Base-by-base conservation (phyloP, 2,113 vertebrate species). In the Bubalus kerabau region DNA sequence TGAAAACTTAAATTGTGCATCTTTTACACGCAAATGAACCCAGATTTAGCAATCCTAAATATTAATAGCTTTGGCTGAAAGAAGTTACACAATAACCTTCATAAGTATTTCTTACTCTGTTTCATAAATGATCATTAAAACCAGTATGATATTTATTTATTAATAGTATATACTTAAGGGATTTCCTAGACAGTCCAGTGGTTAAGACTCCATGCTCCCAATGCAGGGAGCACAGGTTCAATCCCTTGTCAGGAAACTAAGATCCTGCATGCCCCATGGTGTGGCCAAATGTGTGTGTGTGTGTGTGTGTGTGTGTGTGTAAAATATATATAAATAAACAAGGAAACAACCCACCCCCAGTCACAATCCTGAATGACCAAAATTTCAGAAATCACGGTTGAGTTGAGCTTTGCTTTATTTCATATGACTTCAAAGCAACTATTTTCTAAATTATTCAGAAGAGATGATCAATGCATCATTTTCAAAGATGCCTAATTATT, bases 201-300 rank as follows among this genome's bases (percentile, higher is more conserved):
- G 16, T 10, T 19, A n/a, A 67, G 32, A 10, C 8, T n/a, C 16
- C 32, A 19, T n/a, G 64, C 64, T 67, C 64, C 2, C 16, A 67
- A n/a, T 67, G 9, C 32, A n/a, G n/a, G 16, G 64, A 67, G 64
- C n/a, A 67, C 0, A 0, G 17, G 64, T 67, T 67, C 64, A 67
- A 67, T 67, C 64, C 32, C 32, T 67, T 11, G 17, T 36, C 17
- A 11, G 64, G 8, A 67, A 36, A 36, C 32, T 36, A 67, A 67
- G 32, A 36, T 67, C 64, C 64, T 36, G 17, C 8, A 36, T 67
- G 64, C 8, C 32, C 36, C 64, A 67, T 36, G 8, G 32, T 67
- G 8, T 36, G 9, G 32, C 8, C 64, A 36, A 67, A 36, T 67
- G 6, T 21, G 54, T 56, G 15, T 54, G n/a, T n/a, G n/a, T n/a